Evolutionary conservation across 2,888 invertebrate genomes (phyloP), one percentile per base, ranked within the genome.

Genomic region (Opisthograptis luteolata): DNA sequence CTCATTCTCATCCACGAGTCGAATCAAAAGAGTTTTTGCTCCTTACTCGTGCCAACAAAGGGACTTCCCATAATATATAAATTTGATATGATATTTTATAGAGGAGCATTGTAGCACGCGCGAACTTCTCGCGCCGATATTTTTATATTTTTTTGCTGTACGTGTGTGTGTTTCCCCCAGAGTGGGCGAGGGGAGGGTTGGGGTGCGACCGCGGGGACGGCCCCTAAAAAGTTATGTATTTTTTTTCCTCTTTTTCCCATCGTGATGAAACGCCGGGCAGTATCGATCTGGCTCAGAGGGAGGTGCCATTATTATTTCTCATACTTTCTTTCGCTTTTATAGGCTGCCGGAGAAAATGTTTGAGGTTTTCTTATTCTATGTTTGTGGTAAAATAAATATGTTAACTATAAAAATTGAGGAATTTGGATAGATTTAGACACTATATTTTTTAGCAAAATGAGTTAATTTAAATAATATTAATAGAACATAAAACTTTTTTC

Each of bases 161-260:
- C 52, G 73, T 75, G 69, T 73, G 73, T 68, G 69, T 64, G 66
- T 60, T 60, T 59, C 73, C 68, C 70, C 63, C 69, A 64, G n/a
- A 57, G 53, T 58, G 60, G 57, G 64, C 49, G 58, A 58, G 35
- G 44, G 55, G 37, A 55, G 55, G 42, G 37, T 51, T 31, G 63
- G 66, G 64, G 57, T 66, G 15, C 1, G 73, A 67, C 59, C 61
- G 74, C 63, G 63, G 74, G 76, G 72, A 77, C 80, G 76, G 79
- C 88, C 87, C 89, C 88, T 90, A 90, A 90, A 90, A 90, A 90
- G 88, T 89, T 87, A 89, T 89, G 82, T 88, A 88, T 89, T 89
- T 89, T 89, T n/a, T 85, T 82, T 83, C 81, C 84, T 85, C 87
- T 89, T 89, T 88, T 89, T 86, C 87, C 76, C 81, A 85, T 88